A percentile compares a stretch with the other conserved stretches of the same genome.
Evolutionary conservation across 2,113 vertebrate species (phyloP).

Genomic region (Phodopus roborovskii): DNA sequence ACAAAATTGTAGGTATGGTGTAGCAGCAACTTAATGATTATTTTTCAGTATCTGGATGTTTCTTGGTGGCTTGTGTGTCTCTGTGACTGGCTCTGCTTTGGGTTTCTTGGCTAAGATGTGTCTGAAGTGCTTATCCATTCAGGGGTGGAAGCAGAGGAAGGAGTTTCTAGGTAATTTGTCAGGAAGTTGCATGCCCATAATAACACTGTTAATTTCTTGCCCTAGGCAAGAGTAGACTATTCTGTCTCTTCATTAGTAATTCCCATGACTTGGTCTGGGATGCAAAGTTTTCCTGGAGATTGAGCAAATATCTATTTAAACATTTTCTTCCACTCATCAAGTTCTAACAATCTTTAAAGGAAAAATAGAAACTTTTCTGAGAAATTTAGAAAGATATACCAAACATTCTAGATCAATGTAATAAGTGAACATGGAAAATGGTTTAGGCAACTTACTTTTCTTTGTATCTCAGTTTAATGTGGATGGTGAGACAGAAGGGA

Average conservation of each 20-base stretch:
- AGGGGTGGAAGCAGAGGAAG: not conserved
- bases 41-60: not conserved
- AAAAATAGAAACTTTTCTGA: constrained; percentile 17
- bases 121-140: not conserved
- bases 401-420: not conserved
- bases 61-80: not conserved
- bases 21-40: not conserved
- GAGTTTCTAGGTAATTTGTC: not conserved
- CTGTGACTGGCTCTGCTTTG: not conserved
- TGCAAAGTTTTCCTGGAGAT: not conserved
- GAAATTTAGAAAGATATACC: not conserved
- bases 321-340: not conserved
- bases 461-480: not conserved
- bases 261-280: not conserved
- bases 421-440: not conserved
- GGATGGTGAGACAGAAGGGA: not conserved
- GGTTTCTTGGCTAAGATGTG: not conserved
- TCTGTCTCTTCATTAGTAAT: not conserved
- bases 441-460: not conserved
- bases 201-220: constrained; percentile 13
- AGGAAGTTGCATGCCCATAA: not conserved
- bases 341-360: constrained; percentile 30
- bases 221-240: not conserved
- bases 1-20: not conserved
- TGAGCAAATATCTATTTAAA: not conserved